Evolutionary conservation across 2,888 invertebrate genomes (phyloP).

Genomic region (Bimastos eiseni): DNA sequence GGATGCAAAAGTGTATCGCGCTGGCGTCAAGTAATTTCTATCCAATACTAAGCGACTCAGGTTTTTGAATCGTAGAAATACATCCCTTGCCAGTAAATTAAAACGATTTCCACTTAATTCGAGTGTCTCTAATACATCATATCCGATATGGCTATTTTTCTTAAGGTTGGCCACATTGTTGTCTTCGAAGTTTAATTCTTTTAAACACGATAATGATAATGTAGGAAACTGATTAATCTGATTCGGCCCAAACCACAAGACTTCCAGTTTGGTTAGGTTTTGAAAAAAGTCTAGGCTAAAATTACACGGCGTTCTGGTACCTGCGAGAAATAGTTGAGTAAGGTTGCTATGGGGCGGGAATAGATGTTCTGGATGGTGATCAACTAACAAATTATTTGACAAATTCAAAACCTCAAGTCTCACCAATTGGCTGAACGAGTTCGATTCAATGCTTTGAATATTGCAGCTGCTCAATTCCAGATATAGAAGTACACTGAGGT

Average conservation of each 20-base stretch:
- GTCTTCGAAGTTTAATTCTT: not conserved
- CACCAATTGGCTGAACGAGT: not conserved
- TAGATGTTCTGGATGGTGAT: not conserved
- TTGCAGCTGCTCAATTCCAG: not conserved
- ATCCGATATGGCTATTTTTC: not conserved
- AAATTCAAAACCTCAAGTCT: not conserved
- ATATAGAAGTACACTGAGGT: not conserved
- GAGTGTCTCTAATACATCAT: not conserved
- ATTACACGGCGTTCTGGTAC: not conserved
- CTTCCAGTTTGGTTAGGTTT: conserved; percentile 14
- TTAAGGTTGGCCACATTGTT: not conserved
- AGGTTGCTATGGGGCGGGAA: not conserved
- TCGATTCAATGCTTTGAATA: not conserved
- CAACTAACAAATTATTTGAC: not conserved
- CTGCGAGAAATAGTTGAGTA: conserved; percentile 2
- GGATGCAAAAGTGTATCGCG: not conserved
- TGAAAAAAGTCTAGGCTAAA: not conserved
- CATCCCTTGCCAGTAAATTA: not conserved
- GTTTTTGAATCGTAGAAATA: not conserved
- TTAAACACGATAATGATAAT: not conserved
- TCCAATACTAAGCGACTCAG: not conserved
- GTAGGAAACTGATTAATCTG: not conserved
- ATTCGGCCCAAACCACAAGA: conserved; percentile 15
- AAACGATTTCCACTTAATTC: not conserved
- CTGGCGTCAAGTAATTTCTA: not conserved